Percentiles rank a stretch among this genome's conserved stretches.
phyloP scores from a whole-genome alignment of 2,888 invertebrate genomes.

The Nezara viridula region DNA sequence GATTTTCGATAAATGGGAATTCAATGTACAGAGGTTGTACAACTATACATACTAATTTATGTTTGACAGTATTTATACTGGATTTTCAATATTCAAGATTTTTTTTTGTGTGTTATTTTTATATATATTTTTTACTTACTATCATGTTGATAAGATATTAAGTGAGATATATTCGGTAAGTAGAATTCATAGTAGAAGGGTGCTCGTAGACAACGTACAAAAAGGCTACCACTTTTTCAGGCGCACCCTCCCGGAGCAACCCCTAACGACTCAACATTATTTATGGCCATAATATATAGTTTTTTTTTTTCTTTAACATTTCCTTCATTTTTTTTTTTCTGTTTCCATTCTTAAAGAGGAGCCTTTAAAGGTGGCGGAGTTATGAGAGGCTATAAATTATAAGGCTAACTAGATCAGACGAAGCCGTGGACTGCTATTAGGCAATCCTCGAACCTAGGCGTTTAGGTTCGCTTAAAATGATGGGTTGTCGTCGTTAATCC shows the following conservation, averaged over 20 bases:
- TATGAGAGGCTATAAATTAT: slow-evolving; percentile 51
- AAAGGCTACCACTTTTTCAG: slow-evolving; percentile 36
- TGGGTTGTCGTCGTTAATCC: neutral
- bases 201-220: neutral
- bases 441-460: neutral
- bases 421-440: slow-evolving; percentile 10
- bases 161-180: neutral
- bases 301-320: slow-evolving; percentile 51
- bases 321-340: slow-evolving; percentile 41
- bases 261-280: slow-evolving; percentile 51
- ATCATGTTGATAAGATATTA: neutral
- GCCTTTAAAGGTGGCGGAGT: slow-evolving; percentile 46
- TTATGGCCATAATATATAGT: slow-evolving; percentile 51
- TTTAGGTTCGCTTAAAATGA: neutral
- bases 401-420: slow-evolving; percentile 50
- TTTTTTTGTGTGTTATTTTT: neutral
- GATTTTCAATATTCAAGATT: too few relatives aligned
- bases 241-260: slow-evolving; percentile 15
- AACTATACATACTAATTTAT: too few relatives aligned
- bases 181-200: neutral
- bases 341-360: slow-evolving; percentile 50
- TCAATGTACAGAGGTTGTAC: too few relatives aligned
- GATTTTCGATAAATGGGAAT: too few relatives aligned
- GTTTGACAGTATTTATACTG: too few relatives aligned
- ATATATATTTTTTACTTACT: neutral